phyloP scores from a whole-genome alignment of 2,113 vertebrate genomes.

The Picathartes gymnocephalus region DNA sequence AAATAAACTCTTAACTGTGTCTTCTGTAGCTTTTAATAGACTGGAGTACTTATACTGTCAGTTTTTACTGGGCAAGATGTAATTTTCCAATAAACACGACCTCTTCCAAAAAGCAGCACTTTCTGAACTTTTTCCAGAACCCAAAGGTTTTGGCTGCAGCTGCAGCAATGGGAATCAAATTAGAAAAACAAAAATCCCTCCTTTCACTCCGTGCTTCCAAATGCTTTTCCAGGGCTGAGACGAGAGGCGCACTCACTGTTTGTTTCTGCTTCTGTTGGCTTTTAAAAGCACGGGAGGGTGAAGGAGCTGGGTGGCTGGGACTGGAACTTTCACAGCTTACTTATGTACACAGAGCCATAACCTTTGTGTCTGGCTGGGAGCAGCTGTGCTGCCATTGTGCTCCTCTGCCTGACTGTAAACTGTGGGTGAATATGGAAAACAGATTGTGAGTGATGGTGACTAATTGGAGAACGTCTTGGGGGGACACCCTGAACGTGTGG shows the following conservation, averaged over 20 bases:
- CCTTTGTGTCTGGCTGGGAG: conserved; percentile 69
- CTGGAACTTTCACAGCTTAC: conserved; percentile 72
- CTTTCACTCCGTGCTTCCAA: conserved; percentile 61
- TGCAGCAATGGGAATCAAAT: conserved; percentile 69
- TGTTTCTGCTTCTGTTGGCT: conserved; percentile 73
- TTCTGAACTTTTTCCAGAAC: conserved; percentile 68
- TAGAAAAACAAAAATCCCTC: conserved; percentile 65
- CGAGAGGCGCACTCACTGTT: conserved; percentile 45
- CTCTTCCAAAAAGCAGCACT: conserved; percentile 63
- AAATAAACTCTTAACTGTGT: conserved; percentile 50
- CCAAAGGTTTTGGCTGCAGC: conserved; percentile 62
- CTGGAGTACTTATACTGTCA: conserved; percentile 59
- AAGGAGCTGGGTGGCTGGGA: conserved; percentile 58
- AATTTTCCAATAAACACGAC: conserved; percentile 66
- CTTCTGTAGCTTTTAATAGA: conserved; percentile 64
- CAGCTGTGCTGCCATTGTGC: conserved; percentile 67
- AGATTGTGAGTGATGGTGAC: conserved; percentile 56
- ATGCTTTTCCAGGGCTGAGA: conserved; percentile 65
- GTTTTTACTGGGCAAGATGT: conserved; percentile 65
- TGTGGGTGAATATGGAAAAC: conserved; percentile 56
- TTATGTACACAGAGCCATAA: conserved; percentile 66
- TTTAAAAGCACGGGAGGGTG: conserved; percentile 61
- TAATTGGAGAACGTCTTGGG: conserved; percentile 55
- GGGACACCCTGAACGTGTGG: conserved; percentile 49
- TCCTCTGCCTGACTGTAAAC: conserved; percentile 64